Percentiles rank a stretch among this genome's conserved stretches.
Evolutionary conservation across 2,797 vertebrate genomes (phyloP).

Genomic region (Ceyx erithaca): DNA sequence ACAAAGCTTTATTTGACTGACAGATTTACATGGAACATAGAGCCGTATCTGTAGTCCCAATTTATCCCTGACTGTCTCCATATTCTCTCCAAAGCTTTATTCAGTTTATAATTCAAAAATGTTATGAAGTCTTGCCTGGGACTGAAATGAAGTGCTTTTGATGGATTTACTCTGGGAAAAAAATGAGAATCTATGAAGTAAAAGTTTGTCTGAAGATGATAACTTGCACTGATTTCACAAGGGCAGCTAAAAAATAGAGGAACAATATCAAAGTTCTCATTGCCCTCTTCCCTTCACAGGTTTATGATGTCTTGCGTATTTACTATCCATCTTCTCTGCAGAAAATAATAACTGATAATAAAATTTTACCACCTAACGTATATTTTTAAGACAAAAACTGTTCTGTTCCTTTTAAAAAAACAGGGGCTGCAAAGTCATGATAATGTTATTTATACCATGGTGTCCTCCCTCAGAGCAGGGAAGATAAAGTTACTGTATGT

Average conservation of each 20-base stretch:
- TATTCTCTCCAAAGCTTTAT: conserved; percentile 24
- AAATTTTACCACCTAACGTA: conserved; percentile 28
- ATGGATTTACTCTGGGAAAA: conserved; percentile 29
- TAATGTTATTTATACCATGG: background rate
- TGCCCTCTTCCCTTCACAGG: conserved; percentile 10
- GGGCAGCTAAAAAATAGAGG: conserved; percentile 3
- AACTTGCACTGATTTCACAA: conserved; percentile 40
- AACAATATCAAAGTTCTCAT: conserved; percentile 27
- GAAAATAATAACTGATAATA: conserved; percentile 32
- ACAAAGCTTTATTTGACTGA: background rate
- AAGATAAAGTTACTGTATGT: background rate
- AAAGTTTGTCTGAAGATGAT: conserved; percentile 33
- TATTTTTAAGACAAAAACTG: conserved; percentile 36
- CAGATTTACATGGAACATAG: background rate
- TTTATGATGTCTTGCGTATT: conserved; percentile 35
- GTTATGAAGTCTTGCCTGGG: background rate
- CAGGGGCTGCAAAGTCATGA: background rate
- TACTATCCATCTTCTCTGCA: background rate
- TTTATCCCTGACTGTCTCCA: conserved; percentile 9
- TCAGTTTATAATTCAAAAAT: conserved; percentile 11
- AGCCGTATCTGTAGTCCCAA: background rate
- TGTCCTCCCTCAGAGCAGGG: background rate
- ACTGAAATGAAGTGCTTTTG: conserved; percentile 1
- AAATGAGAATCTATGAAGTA: conserved; percentile 28
- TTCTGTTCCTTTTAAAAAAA: background rate